Conservation (phyloP, 2,888 invertebrate genomes). For the Eristalinus aeneus region DNA sequence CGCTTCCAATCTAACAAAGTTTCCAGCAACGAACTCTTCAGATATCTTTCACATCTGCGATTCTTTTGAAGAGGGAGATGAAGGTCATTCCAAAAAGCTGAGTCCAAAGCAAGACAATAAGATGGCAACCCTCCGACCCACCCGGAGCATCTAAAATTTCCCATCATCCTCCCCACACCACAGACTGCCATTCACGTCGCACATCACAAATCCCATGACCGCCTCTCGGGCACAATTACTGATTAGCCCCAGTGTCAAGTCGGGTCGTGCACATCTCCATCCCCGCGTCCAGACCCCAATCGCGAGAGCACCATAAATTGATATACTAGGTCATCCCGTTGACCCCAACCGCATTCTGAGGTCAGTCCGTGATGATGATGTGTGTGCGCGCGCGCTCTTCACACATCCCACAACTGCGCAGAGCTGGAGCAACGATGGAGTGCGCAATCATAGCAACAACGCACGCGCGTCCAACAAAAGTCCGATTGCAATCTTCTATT, state of each 20-base stretch:
- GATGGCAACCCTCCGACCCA: no score
- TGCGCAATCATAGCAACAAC: constrained; percentile 21
- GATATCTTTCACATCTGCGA: no score
- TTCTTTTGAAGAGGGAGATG: no score
- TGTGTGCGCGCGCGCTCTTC: constrained; percentile 46
- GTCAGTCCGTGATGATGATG: constrained; percentile 14
- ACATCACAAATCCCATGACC: neutral
- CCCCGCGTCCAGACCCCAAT: constrained; percentile 12
- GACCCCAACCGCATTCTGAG: constrained; percentile 54
- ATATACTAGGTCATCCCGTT: constrained; percentile 64
- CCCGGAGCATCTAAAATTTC: no score
- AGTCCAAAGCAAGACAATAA: no score
- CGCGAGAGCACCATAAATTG: constrained; percentile 51
- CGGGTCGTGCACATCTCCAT: constrained; percentile 53
- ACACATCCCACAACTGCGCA: constrained; percentile 29
- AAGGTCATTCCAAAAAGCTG: no score
- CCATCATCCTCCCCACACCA: neutral
- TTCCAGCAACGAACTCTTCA: no score
- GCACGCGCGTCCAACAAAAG: constrained; percentile 52
- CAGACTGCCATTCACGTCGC: neutral
- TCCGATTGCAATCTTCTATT: constrained; percentile 67
- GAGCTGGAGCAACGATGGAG: neutral
- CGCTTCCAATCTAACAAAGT: no score
- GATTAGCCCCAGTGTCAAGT: constrained; percentile 54
- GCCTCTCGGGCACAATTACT: constrained; percentile 32